Conservation (phyloP, 2,888 invertebrate species). For the Altica lythri region DNA sequence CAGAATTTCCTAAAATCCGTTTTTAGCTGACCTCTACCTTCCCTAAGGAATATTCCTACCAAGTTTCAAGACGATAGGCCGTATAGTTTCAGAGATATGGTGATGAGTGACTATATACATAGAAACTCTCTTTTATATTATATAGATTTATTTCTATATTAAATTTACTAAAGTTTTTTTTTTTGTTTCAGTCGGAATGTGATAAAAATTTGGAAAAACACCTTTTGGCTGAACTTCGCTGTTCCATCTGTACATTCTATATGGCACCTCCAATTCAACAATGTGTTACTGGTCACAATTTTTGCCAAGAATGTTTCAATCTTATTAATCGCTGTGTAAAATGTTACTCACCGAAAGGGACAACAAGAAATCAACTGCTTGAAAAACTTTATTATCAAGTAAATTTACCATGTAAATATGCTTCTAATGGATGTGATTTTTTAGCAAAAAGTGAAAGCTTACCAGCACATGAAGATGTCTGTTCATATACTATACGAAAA, state of each 20-base stretch:
- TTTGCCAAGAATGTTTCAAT: slow-evolving; percentile 39
- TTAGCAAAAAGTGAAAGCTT: slow-evolving; percentile 26
- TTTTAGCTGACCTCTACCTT: too few relatives aligned
- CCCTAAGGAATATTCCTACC: too few relatives aligned
- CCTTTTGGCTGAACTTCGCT: slow-evolving; percentile 17
- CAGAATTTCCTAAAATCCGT: too few relatives aligned
- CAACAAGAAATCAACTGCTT: slow-evolving; percentile 4
- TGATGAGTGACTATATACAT: too few relatives aligned
- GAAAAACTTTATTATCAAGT: slow-evolving; percentile 24
- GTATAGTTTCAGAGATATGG: too few relatives aligned
- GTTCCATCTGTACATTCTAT: slow-evolving; percentile 42
- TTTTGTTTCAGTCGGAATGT: background rate
- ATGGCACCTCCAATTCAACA: slow-evolving; percentile 42
- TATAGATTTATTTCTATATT: too few relatives aligned
- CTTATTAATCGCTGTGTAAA: slow-evolving; percentile 27
- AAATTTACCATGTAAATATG: slow-evolving; percentile 37
- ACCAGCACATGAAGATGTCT: slow-evolving; percentile 34
- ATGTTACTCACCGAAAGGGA: slow-evolving; percentile 24
- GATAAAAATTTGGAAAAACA: background rate
- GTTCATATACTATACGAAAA: slow-evolving; percentile 23
- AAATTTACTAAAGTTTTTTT: background rate
- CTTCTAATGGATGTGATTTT: slow-evolving; percentile 31
- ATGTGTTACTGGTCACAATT: slow-evolving; percentile 43
- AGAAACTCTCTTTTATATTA: too few relatives aligned
- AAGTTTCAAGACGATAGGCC: too few relatives aligned